Percentiles rank a stretch among this genome's conserved stretches.
These are phyloP conservation scores for Sylvilagus bachmani DNA, from an alignment of 2,113 vertebrate species.

Conservation along the genomic window DNA sequence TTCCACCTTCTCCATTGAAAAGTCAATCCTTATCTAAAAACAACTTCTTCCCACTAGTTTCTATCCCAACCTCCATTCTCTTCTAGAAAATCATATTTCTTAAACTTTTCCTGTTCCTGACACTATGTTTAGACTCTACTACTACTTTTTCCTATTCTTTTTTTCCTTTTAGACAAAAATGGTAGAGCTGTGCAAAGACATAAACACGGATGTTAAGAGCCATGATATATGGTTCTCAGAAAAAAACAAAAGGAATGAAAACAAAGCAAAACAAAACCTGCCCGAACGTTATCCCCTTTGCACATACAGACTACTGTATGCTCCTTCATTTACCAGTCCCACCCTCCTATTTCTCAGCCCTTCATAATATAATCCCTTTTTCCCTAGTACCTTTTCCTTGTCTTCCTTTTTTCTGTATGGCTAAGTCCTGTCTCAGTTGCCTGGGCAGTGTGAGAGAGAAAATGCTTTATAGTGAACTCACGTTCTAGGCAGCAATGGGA, in stretches of 20 bases:
- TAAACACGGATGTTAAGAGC: neutral
- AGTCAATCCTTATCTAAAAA: neutral
- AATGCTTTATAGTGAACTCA: neutral
- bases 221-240: neutral
- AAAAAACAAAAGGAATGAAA: neutral
- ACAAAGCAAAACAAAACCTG: neutral
- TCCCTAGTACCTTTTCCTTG: neutral
- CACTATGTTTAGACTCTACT: neutral
- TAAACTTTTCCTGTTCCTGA: neutral
- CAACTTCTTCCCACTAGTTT: neutral
- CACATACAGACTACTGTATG: too few relatives aligned
- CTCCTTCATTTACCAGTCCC: neutral
- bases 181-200: neutral
- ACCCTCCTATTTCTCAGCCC: neutral
- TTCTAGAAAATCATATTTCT: neutral
- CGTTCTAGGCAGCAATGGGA: neutral
- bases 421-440: neutral
- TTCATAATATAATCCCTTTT: neutral
- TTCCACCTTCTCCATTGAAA: neutral
- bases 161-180: conserved; percentile 4
- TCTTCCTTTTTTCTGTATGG: conserved; percentile 29
- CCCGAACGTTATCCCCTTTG: neutral
- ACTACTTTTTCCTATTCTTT: neutral
- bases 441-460: neutral
- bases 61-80: neutral